Evolutionary conservation across 2,797 vertebrate species (phyloP), one percentile per base, ranked within the genome.

Genomic region (Fundulus diaphanus): DNA sequence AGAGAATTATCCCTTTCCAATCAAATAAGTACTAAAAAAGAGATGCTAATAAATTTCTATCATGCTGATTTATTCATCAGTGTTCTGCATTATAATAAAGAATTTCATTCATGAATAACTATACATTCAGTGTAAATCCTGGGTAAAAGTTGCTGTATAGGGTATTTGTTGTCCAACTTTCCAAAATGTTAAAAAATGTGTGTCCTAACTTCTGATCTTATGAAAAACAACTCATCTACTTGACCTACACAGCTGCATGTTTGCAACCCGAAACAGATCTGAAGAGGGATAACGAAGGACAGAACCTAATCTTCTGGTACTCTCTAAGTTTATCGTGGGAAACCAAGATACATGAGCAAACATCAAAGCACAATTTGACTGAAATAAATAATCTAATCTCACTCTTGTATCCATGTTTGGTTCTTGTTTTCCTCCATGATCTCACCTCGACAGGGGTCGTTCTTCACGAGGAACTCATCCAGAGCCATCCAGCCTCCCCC

Each of bases 401-500:
- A 22, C 12, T 66, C 63, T 24, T 51, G 15, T 27, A 66, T 54
- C 44, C 1, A 16, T 20, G n/a, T 8, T 40, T 73, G 29, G 40
- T 9, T 61, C 9, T 18, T 35, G 80, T 37, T 40, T 52, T 70
- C 37, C 24, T 7, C 15, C 69, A 67, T 87, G 59, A 74, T 73
- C 90, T 87, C 95, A 99, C 98, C 98, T 95, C 98, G 94, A 92
- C 98, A 99, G 15, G 98, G 98, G 92, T 99, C 98, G 1, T 99
- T 99, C 95, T 99, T 99, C 91, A 99, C 98, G 78, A 99, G 93
- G 93, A 99, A 99, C 92, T 99, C 98, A 82, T 99, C 98, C 7
- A 99, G 96, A 2, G 98, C 98, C 98, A 99, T 99, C 98, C 98
- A 99, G 85, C 98, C 98, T 70, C 98, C 98, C 77, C 98, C 98